Percentiles rank a stretch among this genome's conserved stretches.
These are phyloP conservation scores for Junonia oenone DNA, from an alignment of 2,888 invertebrate genomes.

Conservation along the genomic window DNA sequence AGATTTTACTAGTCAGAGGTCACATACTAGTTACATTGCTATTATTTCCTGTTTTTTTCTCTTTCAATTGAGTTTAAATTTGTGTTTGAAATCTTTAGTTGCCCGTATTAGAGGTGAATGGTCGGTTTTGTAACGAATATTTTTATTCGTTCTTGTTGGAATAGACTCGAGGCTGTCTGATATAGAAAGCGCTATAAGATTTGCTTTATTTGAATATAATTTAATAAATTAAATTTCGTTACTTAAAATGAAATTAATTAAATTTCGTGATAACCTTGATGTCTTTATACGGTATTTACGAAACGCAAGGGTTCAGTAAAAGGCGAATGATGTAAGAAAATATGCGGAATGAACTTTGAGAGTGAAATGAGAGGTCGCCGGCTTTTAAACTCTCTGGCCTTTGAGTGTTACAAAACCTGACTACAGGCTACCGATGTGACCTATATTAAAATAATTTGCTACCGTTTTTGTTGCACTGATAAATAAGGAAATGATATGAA, in stretches of 20 bases:
- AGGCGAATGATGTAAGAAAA: conserved; percentile 2
- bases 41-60: background rate
- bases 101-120: background rate
- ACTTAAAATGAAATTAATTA: background rate
- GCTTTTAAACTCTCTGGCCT: conserved; percentile 11
- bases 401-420: background rate
- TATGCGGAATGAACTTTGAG: conserved; percentile 8
- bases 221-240: background rate
- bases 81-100: background rate
- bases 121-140: conserved; percentile 12
- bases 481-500: too few relatives aligned
- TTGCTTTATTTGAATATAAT: background rate
- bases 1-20: too few relatives aligned
- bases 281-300: background rate
- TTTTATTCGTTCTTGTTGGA: conserved; percentile 10
- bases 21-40: too few relatives aligned
- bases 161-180: conserved; percentile 15
- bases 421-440: background rate
- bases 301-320: background rate
- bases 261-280: background rate
- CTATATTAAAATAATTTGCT: too few relatives aligned
- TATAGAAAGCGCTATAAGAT: background rate
- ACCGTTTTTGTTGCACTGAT: too few relatives aligned
- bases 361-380: background rate
- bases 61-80: too few relatives aligned